phyloP scores from a whole-genome alignment of 2,888 invertebrate species.

The Muscina levida region DNA sequence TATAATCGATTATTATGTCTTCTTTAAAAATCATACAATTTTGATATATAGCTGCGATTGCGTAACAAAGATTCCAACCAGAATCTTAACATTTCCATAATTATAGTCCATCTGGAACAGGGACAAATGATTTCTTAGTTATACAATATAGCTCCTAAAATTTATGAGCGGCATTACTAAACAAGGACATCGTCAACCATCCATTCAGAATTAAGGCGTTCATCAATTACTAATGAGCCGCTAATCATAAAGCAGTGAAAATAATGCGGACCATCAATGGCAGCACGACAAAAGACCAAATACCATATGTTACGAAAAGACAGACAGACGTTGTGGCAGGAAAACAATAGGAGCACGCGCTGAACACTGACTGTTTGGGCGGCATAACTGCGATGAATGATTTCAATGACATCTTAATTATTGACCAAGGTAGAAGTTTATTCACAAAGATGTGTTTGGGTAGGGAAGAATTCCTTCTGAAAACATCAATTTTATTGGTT shows the following conservation, averaged over 20 bases:
- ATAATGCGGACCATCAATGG: neutral
- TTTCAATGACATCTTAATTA: neutral
- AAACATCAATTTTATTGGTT: too few species aligned
- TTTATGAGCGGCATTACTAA: constrained; percentile 12
- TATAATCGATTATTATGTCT: too few species aligned
- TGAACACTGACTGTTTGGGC: neutral
- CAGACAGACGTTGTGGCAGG: constrained; percentile 16
- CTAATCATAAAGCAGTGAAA: constrained; percentile 68
- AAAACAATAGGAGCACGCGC: constrained; percentile 3
- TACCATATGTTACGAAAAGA: neutral
- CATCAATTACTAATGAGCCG: constrained; percentile 69
- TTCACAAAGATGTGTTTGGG: constrained; percentile 42
- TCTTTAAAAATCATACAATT: too few species aligned
- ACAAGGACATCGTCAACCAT: constrained; percentile 21
- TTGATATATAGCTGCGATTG: too few species aligned
- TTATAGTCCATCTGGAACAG: constrained; percentile 49
- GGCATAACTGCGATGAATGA: too few species aligned
- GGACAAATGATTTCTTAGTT: constrained; percentile 44
- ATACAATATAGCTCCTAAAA: constrained; percentile 26
- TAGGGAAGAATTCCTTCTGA: constrained; percentile 36
- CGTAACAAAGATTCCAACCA: too few species aligned
- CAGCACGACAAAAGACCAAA: neutral
- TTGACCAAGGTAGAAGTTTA: neutral
- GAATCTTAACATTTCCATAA: too few species aligned
- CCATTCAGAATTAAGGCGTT: constrained; percentile 66